These are phyloP conservation scores for Procambarus virginalis DNA, from an alignment of 1,140 invertebrate species.

Conservation along the genomic window DNA sequence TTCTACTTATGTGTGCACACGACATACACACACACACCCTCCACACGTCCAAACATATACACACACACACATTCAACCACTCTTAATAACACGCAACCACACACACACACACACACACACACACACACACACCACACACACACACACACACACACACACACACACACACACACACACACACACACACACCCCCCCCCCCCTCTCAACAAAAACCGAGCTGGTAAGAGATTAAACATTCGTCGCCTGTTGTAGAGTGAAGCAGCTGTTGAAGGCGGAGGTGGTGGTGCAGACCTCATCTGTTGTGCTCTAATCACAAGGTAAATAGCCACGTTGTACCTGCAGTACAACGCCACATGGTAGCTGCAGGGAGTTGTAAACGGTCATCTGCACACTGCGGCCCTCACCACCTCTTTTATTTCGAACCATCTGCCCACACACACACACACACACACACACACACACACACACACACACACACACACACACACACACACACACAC, in stretches of 20 bases:
- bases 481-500: conserved; percentile 10
- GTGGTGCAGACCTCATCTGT: neutral
- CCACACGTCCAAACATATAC: no score
- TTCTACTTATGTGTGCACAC: neutral
- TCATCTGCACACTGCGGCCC: no score
- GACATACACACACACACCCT: no score
- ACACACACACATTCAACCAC: no score
- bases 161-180: no score
- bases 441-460: neutral
- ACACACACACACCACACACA: conserved; percentile 3
- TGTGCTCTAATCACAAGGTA: neutral
- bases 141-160: no score
- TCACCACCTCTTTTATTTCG: no score
- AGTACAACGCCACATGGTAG: neutral
- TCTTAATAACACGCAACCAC: neutral
- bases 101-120: conserved; percentile 23
- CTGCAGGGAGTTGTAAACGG: neutral
- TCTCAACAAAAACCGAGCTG: neutral
- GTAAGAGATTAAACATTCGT: neutral
- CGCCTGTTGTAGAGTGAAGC: neutral
- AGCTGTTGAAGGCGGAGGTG: neutral
- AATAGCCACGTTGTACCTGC: conserved; percentile 10
- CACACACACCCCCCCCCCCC: no score
- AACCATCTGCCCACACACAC: no score
- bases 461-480: neutral